phyloP scores from a whole-genome alignment of 2,797 vertebrate genomes.

The Coregonus suidteri region DNA sequence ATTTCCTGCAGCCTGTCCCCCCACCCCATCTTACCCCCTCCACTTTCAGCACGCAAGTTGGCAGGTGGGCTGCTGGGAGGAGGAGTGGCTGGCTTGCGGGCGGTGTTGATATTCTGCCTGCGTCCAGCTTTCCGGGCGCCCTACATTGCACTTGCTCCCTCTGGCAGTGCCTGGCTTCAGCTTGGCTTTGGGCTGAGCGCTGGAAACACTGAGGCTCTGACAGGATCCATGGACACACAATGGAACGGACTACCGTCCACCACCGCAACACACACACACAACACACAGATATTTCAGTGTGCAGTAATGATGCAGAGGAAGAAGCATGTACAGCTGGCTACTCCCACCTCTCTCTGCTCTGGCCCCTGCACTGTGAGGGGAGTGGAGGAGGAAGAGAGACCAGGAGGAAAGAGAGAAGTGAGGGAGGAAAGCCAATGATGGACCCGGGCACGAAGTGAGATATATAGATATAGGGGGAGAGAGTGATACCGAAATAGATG shows the following conservation, averaged over 20 bases:
- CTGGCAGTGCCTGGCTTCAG: slow-evolving; percentile 70
- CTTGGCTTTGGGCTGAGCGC: slow-evolving; percentile 63
- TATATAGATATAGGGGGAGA: slow-evolving; percentile 4
- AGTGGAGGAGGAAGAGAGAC: neutral
- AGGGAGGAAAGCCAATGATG: slow-evolving; percentile 18
- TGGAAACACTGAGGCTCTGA: slow-evolving; percentile 72
- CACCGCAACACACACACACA: neutral
- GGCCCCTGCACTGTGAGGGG: slow-evolving; percentile 22
- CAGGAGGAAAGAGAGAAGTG: no score
- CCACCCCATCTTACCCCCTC: slow-evolving; percentile 26
- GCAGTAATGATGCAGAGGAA: slow-evolving; percentile 13
- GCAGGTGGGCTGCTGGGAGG: slow-evolving; percentile 80
- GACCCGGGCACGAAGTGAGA: slow-evolving; percentile 10
- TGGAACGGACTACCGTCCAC: neutral
- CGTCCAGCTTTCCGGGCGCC: slow-evolving; percentile 80
- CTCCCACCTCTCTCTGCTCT: slow-evolving; percentile 50
- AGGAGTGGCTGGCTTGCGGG: slow-evolving; percentile 70
- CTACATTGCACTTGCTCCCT: slow-evolving; percentile 84
- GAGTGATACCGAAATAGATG: no score
- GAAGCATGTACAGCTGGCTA: slow-evolving; percentile 4
- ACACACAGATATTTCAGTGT: neutral
- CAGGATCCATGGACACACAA: slow-evolving; percentile 68
- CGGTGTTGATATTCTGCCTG: slow-evolving; percentile 82
- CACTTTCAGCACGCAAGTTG: slow-evolving; percentile 75
- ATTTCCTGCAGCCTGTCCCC: slow-evolving; percentile 68